These are phyloP conservation scores for Oscheius sp. DNA, from an alignment of 2,888 invertebrate genomes.

Conservation along the genomic window DNA sequence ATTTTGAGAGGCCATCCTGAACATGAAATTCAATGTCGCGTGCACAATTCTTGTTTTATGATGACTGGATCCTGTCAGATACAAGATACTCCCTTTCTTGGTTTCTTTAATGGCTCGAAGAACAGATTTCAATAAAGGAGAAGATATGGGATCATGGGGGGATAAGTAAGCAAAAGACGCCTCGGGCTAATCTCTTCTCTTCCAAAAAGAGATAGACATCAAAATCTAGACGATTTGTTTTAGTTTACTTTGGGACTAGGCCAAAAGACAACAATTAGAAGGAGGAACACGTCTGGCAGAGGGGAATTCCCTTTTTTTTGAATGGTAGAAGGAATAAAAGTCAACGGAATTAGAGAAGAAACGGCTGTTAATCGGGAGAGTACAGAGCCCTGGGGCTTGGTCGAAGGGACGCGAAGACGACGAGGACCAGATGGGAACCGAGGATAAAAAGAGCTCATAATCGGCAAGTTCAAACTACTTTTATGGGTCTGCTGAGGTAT, in stretches of 20 bases:
- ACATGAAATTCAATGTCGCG: conserved; percentile 31
- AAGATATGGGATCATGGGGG: neutral
- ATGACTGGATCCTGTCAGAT: neutral
- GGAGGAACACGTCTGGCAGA: too few species aligned
- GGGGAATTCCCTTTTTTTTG: too few species aligned
- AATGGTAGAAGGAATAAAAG: too few species aligned
- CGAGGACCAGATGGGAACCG: conserved; percentile 22
- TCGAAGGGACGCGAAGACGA: conserved; percentile 24
- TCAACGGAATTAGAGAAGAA: too few species aligned
- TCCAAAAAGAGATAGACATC: neutral
- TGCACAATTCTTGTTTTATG: conserved; percentile 4
- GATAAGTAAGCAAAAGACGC: neutral
- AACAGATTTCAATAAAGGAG: neutral
- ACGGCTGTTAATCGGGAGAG: neutral
- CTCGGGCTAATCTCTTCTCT: too few species aligned
- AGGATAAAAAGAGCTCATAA: conserved; percentile 23
- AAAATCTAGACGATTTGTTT: too few species aligned
- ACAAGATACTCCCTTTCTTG: conserved; percentile 7
- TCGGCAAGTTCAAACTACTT: conserved; percentile 30
- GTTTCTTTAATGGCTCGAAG: too few species aligned
- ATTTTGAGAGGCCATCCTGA: neutral
- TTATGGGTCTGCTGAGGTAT: neutral
- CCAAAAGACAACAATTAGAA: too few species aligned
- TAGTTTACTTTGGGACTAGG: too few species aligned
- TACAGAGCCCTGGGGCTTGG: conserved; percentile 1